A percentile compares a stretch with the other conserved stretches of the same genome.
Conservation (phyloP, 2,797 vertebrate genomes). For the Hyperoplus lanceolatus region DNA sequence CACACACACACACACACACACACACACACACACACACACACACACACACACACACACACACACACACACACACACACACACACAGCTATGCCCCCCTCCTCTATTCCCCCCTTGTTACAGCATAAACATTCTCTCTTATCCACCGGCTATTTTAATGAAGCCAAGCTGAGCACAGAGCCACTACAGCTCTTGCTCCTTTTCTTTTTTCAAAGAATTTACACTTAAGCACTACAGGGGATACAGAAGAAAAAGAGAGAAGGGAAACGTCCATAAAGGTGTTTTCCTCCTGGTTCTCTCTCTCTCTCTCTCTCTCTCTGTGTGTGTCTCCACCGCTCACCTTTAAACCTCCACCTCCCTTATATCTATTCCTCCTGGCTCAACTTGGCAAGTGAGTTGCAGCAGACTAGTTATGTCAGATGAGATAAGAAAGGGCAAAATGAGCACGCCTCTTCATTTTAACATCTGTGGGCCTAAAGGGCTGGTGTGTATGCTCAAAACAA, state of each 20-base stretch:
- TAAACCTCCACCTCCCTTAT: slow-evolving; percentile 3
- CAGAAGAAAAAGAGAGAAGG: slow-evolving; percentile 23
- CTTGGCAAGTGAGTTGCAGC: not conserved
- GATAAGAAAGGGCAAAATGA: slow-evolving; percentile 16
- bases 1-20: slow-evolving; percentile 23
- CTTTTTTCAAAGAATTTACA: slow-evolving; percentile 35
- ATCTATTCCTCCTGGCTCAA: not conserved
- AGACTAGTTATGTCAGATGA: slow-evolving; percentile 1
- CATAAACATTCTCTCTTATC: slow-evolving; percentile 60
- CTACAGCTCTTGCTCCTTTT: slow-evolving; percentile 42
- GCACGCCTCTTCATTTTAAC: not conserved
- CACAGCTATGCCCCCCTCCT: slow-evolving; percentile 12
- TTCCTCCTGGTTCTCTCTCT: slow-evolving; percentile 1
- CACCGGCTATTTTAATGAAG: slow-evolving; percentile 71
- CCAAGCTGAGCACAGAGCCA: slow-evolving; percentile 53
- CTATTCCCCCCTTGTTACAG: slow-evolving; percentile 45
- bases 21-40: slow-evolving; percentile 35
- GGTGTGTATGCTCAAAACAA: not conserved
- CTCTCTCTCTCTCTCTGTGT: slow-evolving; percentile 35
- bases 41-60: slow-evolving; percentile 31
- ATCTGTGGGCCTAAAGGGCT: not conserved
- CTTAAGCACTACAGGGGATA: slow-evolving; percentile 40
- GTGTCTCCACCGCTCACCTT: slow-evolving; percentile 13
- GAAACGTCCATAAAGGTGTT: slow-evolving; percentile 28
- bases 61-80: slow-evolving; percentile 4